Base-by-base conservation (phyloP, 2,797 vertebrate genomes). In the Propithecus perrieri region DNA sequence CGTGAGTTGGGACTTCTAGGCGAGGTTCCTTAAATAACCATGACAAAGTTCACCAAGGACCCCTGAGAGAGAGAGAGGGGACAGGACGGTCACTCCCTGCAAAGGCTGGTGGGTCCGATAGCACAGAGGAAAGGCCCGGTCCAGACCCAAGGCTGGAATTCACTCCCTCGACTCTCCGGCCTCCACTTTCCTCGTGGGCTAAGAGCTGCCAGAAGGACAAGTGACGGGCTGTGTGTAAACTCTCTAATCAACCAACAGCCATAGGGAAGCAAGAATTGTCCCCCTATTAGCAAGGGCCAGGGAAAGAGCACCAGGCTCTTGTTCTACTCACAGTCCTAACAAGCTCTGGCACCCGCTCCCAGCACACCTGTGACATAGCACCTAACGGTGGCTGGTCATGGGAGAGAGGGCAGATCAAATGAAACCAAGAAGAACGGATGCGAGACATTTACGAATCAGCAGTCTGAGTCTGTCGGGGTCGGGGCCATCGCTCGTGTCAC, bases 21-120 rank as follows among this genome's bases (percentile, higher is more conserved):
- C 89, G 96, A 96, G 98, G 97, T 92, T 98, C 88, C 97, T 99
- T 99, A 99, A 98, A 99, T 95, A 95, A 98, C 55, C 97, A 98
- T 98, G 96, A 98, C 97, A 89, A 97, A 98, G 98, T 97, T 98
- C 99, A 99, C 99, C 74, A 97, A 98, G 97, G 98, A 98, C 97
- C 98, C 98, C 99, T 99, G 96, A 94, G 57, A 89, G 53, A 55
- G 4, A 92, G 43, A 83, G 50, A 76, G 48, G 90, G 4, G 15
- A 79, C 12, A 88, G 65, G 15, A 59, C 13, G 55, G 59, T 96
- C 89, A 90, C 50, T 83, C 71, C 75, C 69, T 57, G 83, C 43
- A 48, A 63, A 91, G 57, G 48, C 72, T 46, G 28, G 22, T 13
- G 50, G 24, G 5, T 0, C 4, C 3, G 1, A 46, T 3, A 38